Percentiles rank a stretch among this genome's conserved stretches.
These are phyloP conservation scores for Thalassaphorura encarpata DNA, from an alignment of 1,140 invertebrate species.

Conservation along the genomic window DNA sequence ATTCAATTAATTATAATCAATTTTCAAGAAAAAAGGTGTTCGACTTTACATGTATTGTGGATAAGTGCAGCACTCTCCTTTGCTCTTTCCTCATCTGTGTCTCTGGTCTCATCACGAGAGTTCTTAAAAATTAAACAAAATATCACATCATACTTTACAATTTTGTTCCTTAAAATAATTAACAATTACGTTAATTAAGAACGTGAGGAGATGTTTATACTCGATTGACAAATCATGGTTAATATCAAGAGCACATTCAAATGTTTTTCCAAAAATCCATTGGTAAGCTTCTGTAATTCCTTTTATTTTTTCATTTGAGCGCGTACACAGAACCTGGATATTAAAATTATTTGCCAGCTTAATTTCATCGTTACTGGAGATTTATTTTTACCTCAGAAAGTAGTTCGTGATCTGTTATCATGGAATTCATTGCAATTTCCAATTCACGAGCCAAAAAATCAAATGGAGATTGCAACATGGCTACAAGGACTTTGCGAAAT, in stretches of 20 bases:
- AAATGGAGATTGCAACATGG: slow-evolving; percentile 54
- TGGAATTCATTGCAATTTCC: slow-evolving; percentile 53
- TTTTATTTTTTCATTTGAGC: slow-evolving; percentile 53
- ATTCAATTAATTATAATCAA: not conserved
- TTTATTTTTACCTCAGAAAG: slow-evolving; percentile 51
- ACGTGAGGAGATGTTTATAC: slow-evolving; percentile 58
- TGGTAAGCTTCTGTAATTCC: slow-evolving; percentile 54
- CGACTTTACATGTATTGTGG: slow-evolving; percentile 12
- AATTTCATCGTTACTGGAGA: too few relatives aligned
- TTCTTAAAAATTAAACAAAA: not conserved
- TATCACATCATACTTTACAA: not conserved
- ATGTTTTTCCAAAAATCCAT: slow-evolving; percentile 53
- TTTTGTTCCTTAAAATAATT: too few relatives aligned
- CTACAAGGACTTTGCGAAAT: slow-evolving; percentile 65
- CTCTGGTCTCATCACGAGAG: slow-evolving; percentile 4
- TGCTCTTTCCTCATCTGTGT: slow-evolving; percentile 6
- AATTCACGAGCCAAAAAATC: slow-evolving; percentile 61
- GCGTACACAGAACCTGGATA: slow-evolving; percentile 54
- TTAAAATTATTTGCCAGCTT: not conserved
- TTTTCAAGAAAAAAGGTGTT: too few relatives aligned
- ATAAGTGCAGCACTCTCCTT: slow-evolving; percentile 7
- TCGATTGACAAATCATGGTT: slow-evolving; percentile 65
- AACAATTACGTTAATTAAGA: slow-evolving; percentile 45
- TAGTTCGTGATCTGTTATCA: slow-evolving; percentile 49
- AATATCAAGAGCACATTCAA: slow-evolving; percentile 63